Evolutionary conservation across 2,113 vertebrate species (phyloP).

Genomic region (Hemicordylus capensis): DNA sequence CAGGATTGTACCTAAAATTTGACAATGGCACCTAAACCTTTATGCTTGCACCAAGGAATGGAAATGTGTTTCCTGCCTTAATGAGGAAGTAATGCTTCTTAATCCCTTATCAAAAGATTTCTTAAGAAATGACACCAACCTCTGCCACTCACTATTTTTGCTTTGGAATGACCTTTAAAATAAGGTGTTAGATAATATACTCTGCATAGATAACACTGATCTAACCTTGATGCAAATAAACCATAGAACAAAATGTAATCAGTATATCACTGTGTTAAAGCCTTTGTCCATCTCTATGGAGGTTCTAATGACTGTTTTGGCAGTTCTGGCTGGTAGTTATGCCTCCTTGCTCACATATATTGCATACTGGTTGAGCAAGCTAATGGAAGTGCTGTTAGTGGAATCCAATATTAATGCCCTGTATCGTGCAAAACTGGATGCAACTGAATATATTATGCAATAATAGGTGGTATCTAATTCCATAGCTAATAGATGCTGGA

Average conservation of each 20-base stretch:
- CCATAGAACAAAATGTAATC: conserved; percentile 79
- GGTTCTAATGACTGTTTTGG: conserved; percentile 80
- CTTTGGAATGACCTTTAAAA: conserved; percentile 73
- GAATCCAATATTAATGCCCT: conserved; percentile 79
- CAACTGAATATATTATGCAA: conserved; percentile 73
- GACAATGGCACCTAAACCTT: not conserved
- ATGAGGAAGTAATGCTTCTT: conserved; percentile 16
- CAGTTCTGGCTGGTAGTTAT: conserved; percentile 74
- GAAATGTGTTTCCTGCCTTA: not conserved
- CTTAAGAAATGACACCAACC: conserved; percentile 44
- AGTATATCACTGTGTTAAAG: conserved; percentile 75
- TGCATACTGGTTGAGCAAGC: conserved; percentile 75
- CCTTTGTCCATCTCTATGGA: conserved; percentile 76
- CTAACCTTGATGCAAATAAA: conserved; percentile 81
- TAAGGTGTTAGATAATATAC: conserved; percentile 64
- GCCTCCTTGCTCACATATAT: conserved; percentile 73
- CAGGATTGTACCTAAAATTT: not conserved
- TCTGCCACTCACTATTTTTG: conserved; percentile 49
- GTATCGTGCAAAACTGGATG: conserved; percentile 71
- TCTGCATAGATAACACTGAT: conserved; percentile 54
- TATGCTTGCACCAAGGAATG: not conserved
- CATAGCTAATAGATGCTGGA: conserved; percentile 70
- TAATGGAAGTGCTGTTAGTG: conserved; percentile 79
- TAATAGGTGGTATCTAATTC: conserved; percentile 77
- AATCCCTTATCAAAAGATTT: conserved; percentile 24